A percentile compares a stretch with the other conserved stretches of the same genome.
These are phyloP conservation scores for Eucriotettix oculatus DNA, from an alignment of 2,888 invertebrate genomes.

Conservation along the genomic window DNA sequence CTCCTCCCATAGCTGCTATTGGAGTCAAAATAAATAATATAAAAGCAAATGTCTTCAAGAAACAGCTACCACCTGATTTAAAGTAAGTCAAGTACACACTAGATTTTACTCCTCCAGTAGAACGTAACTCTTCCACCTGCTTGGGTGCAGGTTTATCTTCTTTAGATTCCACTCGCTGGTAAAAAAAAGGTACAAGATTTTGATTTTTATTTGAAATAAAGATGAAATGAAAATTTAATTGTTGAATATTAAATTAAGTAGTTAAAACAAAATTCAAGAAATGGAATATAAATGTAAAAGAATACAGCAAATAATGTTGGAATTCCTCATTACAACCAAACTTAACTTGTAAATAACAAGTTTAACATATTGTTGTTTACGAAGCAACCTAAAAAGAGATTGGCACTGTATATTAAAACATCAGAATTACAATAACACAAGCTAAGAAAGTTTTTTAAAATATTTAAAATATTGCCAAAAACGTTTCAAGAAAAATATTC, in stretches of 20 bases:
- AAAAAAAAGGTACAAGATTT: neutral
- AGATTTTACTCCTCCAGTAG: neutral
- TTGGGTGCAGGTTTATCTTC: neutral
- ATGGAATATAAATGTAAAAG: too few relatives aligned
- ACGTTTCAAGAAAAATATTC: too few relatives aligned
- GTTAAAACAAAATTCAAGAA: too few relatives aligned
- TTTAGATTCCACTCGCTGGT: neutral
- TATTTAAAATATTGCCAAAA: too few relatives aligned
- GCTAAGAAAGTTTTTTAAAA: too few relatives aligned
- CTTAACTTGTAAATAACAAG: too few relatives aligned
- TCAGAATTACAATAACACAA: too few relatives aligned
- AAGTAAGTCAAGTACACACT: neutral
- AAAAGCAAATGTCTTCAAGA: slow-evolving; percentile 31
- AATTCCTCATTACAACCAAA: too few relatives aligned
- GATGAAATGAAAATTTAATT: neutral
- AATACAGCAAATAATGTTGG: too few relatives aligned
- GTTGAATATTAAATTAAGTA: neutral
- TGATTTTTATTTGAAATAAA: neutral
- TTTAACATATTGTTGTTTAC: too few relatives aligned
- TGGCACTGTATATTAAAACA: too few relatives aligned
- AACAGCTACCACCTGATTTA: slow-evolving; percentile 38
- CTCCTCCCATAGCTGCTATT: slow-evolving; percentile 47
- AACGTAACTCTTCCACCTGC: neutral
- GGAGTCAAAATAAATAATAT: slow-evolving; percentile 47
- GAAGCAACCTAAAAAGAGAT: too few relatives aligned